Evolutionary conservation across 2,113 vertebrate species (phyloP), one percentile per base, ranked within the genome.

Genomic region (Scalopus aquaticus): DNA sequence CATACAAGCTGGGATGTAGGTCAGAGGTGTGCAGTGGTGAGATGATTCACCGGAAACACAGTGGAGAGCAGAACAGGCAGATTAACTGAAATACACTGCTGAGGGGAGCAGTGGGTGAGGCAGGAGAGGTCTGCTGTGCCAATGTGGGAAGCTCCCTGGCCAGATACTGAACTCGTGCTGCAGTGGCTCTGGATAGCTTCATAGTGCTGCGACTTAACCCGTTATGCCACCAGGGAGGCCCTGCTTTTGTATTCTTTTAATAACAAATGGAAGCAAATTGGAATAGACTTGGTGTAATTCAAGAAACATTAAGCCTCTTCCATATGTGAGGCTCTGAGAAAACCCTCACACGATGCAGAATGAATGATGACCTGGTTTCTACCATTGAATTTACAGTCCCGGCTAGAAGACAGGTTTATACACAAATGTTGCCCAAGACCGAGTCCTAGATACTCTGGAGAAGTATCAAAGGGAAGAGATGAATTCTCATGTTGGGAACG

Each of bases 221-320:
- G n/a, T n/a, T n/a, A n/a, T n/a, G n/a, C n/a, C n/a, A n/a, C n/a
- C n/a, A n/a, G n/a, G n/a, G n/a, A n/a, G n/a, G n/a, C n/a, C n/a
- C n/a, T n/a, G n/a, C n/a, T n/a, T n/a, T 51, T 37, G 24, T 39
- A 28, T 73, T 74, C 62, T 56, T 44, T 70, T 72, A 49, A 64
- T 69, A 60, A 60, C 78, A 67, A 78, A 30, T 82, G 28, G n/a
- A 87, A 96, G 42, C 74, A 70, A 37, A n/a, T 67, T 90, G 54
- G 42, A 46, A 35, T 51, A 82, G 74, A 77, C 56, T 24, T 78
- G 44, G 15, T 62, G 2, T n/a, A 56, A 86, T 87, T 78, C 20
- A 85, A 81, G 62, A 91, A 69, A 81, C 12, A 65, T 32, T 30
- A 35, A 19, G 78, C 56, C 39, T 86, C 42, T 62, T 69, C 30